These are phyloP conservation scores for Nemopilema nomurai DNA, from an alignment of 30 jellyfish, hydroid and myxozoan species.

Conservation along the genomic window DNA sequence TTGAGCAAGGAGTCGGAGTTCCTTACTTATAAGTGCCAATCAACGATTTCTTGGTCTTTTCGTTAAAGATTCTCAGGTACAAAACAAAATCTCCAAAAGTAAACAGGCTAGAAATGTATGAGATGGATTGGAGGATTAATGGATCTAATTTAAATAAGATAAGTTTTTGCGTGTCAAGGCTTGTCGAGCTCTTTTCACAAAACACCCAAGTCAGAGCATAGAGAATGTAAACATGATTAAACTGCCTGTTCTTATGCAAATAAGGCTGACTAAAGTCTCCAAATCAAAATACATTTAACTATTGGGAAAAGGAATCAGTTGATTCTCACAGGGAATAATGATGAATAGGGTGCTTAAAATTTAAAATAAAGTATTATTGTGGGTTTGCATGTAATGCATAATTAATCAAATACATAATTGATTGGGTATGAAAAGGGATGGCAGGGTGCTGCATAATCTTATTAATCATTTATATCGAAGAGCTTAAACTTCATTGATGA, in stretches of 20 bases:
- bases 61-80: no score
- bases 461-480: background rate
- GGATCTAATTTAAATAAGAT: no score
- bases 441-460: background rate
- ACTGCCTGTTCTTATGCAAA: background rate
- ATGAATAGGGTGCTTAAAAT: background rate
- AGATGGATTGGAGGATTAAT: no score
- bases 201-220: background rate
- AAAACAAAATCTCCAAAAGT: no score
- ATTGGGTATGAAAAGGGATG: background rate
- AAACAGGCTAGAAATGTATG: no score
- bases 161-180: no score
- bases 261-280: background rate
- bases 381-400: slow-evolving; percentile 18
- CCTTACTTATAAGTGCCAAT: no score
- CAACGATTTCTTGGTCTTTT: no score
- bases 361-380: background rate
- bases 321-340: background rate
- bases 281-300: background rate
- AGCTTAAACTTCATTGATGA: background rate
- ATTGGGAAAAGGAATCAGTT: background rate
- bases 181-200: no score
- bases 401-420: background rate
- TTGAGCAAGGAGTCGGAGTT: no score
- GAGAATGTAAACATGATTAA: background rate